phyloP scores from a whole-genome alignment of 2,113 vertebrate genomes.

The Cygnus atratus region DNA sequence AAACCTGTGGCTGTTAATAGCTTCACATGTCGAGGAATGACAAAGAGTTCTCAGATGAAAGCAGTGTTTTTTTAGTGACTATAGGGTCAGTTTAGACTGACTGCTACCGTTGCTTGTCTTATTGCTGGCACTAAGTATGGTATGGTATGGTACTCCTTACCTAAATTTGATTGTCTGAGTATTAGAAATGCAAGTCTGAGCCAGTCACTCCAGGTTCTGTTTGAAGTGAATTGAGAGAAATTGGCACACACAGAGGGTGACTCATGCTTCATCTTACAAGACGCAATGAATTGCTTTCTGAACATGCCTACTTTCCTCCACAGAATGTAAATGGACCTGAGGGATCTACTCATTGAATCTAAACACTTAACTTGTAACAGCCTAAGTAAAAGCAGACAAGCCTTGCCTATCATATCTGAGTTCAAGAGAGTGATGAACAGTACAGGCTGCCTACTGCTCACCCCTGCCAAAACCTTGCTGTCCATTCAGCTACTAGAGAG shows the following conservation, averaged over 20 bases:
- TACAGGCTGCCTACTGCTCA: neutral
- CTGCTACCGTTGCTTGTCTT: rapidly evolving
- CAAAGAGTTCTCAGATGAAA: neutral
- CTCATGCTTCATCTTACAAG: neutral
- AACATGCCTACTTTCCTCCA: neutral
- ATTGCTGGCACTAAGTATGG: no score
- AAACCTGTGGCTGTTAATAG: neutral
- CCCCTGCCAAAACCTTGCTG: neutral
- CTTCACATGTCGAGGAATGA: rapidly evolving
- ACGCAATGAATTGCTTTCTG: neutral
- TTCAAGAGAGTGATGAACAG: neutral
- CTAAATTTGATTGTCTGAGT: neutral
- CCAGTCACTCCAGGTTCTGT: neutral
- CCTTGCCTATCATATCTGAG: neutral
- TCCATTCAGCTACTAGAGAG: neutral
- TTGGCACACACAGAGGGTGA: neutral
- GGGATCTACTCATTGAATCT: neutral
- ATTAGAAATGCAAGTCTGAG: neutral
- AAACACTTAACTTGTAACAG: neutral
- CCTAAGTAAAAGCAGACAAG: slow-evolving; percentile 17
- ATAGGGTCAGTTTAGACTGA: neutral
- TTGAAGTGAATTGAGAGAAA: neutral
- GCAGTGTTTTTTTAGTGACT: neutral
- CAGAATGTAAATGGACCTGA: neutral
- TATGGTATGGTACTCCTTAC: neutral